A percentile compares a stretch with the other conserved stretches of the same genome.
These are phyloP conservation scores for Meteorus cinctellus DNA, from an alignment of 2,888 invertebrate species.

Conservation along the genomic window DNA sequence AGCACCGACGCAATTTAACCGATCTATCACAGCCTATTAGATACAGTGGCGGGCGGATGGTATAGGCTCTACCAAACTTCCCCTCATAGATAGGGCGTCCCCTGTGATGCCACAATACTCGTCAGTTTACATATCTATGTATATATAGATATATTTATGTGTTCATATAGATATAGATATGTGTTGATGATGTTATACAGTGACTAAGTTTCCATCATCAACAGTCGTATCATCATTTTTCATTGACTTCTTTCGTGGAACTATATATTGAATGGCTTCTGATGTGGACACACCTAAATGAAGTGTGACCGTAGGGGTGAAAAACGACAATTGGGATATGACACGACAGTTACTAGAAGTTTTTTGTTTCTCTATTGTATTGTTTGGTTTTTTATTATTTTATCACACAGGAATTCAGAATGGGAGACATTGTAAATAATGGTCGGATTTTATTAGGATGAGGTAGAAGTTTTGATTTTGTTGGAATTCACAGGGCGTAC, in stretches of 20 bases:
- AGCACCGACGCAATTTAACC: slow-evolving; percentile 73
- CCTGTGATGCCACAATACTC: slow-evolving; percentile 18
- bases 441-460: no score
- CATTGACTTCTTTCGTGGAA: slow-evolving; percentile 27
- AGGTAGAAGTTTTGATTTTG: no score
- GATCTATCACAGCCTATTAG: slow-evolving; percentile 74
- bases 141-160: slow-evolving; percentile 1
- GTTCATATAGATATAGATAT: not conserved
- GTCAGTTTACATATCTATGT: slow-evolving; percentile 16
- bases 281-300: not conserved
- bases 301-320: slow-evolving; percentile 13
- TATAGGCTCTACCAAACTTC: slow-evolving; percentile 41
- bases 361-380: not conserved
- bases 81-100: slow-evolving; percentile 46
- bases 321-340: not conserved
- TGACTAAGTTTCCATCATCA: not conserved
- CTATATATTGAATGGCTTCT: slow-evolving; percentile 2
- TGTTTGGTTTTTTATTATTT: not conserved
- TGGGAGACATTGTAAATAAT: no score
- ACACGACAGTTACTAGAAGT: not conserved
- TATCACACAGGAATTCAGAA: no score
- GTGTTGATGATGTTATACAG: slow-evolving; percentile 7
- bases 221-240: slow-evolving; percentile 29
- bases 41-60: slow-evolving; percentile 64
- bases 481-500: no score